Evolutionary conservation across 1,140 invertebrate species (phyloP).

Genomic region (Drosophila melanogaster): Release_6_plus_ISO1_MT NC_004354.4:7088501-7089000

Average conservation of each 20-base stretch:
- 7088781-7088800: constrained; percentile 50
- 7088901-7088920: constrained; percentile 1
- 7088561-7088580: constrained; percentile 74
- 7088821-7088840: constrained; percentile 25
- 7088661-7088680: constrained; percentile 62
- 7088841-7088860: constrained; percentile 4
- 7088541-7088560: constrained; percentile 27
- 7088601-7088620: constrained; percentile 67
- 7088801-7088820: constrained; percentile 24
- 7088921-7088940: constrained; percentile 1
- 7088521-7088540: constrained; percentile 26
- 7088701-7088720: constrained; percentile 57
- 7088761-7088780: constrained; percentile 79
- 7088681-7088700: constrained; percentile 64
- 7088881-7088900: constrained; percentile 24
- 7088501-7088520: constrained; percentile 12
- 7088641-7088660: constrained; percentile 56
- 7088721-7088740: constrained; percentile 59
- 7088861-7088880: constrained; percentile 1
- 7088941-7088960: constrained; percentile 7
- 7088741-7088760: constrained; percentile 68
- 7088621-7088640: constrained; percentile 36
- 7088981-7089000: not conserved
- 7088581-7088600: constrained; percentile 68
- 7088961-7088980: constrained; percentile 27